These are phyloP conservation scores for Cercocebus atys DNA, from an alignment of 2,113 vertebrate genomes.

Conservation along the genomic window DNA sequence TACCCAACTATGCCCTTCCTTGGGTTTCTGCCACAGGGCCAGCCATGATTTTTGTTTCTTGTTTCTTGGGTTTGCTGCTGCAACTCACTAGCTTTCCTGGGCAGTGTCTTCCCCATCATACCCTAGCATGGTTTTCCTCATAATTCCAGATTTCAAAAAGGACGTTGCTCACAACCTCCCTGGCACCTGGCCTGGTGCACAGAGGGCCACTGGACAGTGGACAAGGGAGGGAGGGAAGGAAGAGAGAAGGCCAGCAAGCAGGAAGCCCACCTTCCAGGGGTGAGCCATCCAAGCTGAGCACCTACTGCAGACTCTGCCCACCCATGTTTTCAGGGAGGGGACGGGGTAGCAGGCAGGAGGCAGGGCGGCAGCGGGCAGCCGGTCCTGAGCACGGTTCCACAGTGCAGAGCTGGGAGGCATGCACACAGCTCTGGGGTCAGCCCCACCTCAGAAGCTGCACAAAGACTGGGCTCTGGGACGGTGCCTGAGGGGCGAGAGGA, in stretches of 20 bases:
- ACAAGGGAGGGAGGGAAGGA: neutral
- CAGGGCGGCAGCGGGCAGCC: rapidly evolving
- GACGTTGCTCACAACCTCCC: neutral
- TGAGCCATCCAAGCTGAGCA: neutral
- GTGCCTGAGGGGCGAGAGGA: neutral
- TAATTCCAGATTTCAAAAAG: too few relatives aligned
- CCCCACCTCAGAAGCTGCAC: neutral
- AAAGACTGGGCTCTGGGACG: neutral
- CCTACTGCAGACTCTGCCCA: neutral
- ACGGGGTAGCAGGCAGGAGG: neutral
- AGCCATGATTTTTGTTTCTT: neutral
- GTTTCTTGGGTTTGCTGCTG: neutral
- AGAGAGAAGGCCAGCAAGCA: neutral
- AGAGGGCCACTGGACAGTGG: neutral
- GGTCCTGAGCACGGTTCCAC: neutral
- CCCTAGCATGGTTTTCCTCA: neutral
- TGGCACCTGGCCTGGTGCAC: neutral
- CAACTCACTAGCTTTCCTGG: rapidly evolving
- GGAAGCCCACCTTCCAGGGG: neutral
- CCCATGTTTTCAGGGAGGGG: neutral
- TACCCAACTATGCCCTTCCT: neutral
- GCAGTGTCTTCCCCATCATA: neutral
- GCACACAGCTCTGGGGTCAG: neutral
- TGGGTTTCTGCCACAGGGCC: neutral
- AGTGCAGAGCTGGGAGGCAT: neutral